Base-by-base conservation (phyloP, 2,797 vertebrate genomes). In the Sebastiscus tertius region DNA sequence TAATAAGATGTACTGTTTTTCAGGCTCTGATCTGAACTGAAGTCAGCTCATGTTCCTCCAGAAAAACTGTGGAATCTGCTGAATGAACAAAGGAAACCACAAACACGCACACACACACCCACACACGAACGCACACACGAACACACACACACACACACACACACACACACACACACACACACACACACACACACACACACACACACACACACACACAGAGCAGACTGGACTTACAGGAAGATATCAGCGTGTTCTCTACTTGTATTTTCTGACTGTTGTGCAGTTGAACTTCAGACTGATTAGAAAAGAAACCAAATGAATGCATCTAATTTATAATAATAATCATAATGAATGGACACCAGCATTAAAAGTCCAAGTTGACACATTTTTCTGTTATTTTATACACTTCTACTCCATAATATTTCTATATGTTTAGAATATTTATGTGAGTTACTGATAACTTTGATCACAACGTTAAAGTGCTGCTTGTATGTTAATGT, bases 21-120 rank as follows among this genome's bases (percentile, higher is more conserved):
- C 2, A 29, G 24, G 13, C 24, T 58, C 54, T 26, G 59, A 52
- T 3, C 34, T 36, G 34, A 36, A 36, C 39, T 60, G 11, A 33
- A 36, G 52, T 54, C 52, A 55, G n/a, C 24, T 66, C 58, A 22
- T 24, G 20, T 52, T 66, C 31, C 55, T 61, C 5, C 46, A 20
- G 24, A 67, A 22, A 22, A 12, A 49, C 10, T 42, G 71, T 26
- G 55, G 77, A 76, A 80, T 72, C 68, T 72, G 77, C 77, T 80
- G 82, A 80, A 76, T 13, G 36, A 68, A 68, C 55, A 67, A 62
- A 77, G 79, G 79, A 29, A 59, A 10, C 11, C 46, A 10, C 72
- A 29, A 24, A 46, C 11, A 39, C 24, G n/a, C 22, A 58, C 46
- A 16, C 56, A 34, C 8, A 14, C 56, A 52, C 65, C 54, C 66